A percentile compares a stretch with the other conserved stretches of the same genome.
Conservation (phyloP, 2,113 vertebrate species). For the Xiphias gladius region DNA sequence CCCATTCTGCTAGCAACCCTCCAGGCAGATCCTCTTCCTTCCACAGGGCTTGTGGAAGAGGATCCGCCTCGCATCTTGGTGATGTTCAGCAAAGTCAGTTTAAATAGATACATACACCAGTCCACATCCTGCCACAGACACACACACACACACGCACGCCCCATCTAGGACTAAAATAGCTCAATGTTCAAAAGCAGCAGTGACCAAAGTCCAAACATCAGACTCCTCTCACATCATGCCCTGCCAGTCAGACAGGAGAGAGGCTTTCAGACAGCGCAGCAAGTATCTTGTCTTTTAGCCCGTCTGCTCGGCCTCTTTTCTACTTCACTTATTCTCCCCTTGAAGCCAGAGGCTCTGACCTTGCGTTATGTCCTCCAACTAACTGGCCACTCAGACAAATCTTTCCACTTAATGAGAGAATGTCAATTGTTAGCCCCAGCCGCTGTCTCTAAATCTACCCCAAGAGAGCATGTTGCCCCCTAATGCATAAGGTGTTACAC, state of each 20-base stretch:
- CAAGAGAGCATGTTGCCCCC: constrained; percentile 28
- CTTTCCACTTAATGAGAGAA: constrained; percentile 66
- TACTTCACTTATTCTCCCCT: constrained; percentile 45
- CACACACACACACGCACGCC: not conserved
- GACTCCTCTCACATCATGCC: constrained; percentile 57
- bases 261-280: constrained; percentile 38
- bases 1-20: constrained; percentile 70
- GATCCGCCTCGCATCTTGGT: constrained; percentile 13
- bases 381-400: constrained; percentile 68
- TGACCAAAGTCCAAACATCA: constrained; percentile 60
- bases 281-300: constrained; percentile 39
- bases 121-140: not conserved
- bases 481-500: constrained; percentile 2
- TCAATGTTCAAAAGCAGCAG: constrained; percentile 49
- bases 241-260: constrained; percentile 42
- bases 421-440: constrained; percentile 59
- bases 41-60: constrained; percentile 30
- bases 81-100: constrained; percentile 66
- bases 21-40: constrained; percentile 16
- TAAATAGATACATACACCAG: constrained; percentile 47
- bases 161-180: constrained; percentile 28
- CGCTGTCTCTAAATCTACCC: constrained; percentile 33
- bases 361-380: constrained; percentile 67
- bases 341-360: constrained; percentile 62
- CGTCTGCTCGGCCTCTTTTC: constrained; percentile 54